A percentile compares a stretch with the other conserved stretches of the same genome.
phyloP scores from a whole-genome alignment of 2,797 vertebrate genomes.

The Ptychadena robeensis region DNA sequence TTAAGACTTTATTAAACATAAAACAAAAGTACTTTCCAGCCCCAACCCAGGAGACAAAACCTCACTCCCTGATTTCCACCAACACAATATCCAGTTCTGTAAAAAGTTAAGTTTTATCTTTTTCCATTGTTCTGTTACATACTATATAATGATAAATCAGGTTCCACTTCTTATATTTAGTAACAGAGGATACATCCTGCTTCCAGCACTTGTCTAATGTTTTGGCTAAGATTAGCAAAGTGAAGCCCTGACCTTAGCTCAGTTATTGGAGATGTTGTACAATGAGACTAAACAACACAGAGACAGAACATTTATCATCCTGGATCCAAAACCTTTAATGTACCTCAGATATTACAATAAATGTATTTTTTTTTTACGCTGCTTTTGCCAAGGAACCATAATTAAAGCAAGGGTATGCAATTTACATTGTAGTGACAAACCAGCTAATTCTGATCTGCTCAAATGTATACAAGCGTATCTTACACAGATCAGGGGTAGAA shows the following conservation, averaged over 20 bases:
- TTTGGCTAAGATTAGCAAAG: constrained; percentile 11
- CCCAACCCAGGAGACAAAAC: not conserved
- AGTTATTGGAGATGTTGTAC: not conserved
- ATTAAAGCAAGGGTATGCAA: not conserved
- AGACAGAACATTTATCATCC: constrained; percentile 18
- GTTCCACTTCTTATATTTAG: constrained; percentile 16
- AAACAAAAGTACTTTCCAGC: not conserved
- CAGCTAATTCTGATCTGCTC: not conserved
- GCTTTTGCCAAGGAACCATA: not conserved
- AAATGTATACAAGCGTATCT: no score
- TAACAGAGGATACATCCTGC: constrained; percentile 11
- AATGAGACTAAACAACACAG: not conserved
- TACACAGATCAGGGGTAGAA: no score
- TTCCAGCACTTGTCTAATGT: constrained; percentile 8
- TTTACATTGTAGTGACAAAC: not conserved
- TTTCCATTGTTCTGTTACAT: not conserved
- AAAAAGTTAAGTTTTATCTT: not conserved
- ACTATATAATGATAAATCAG: not conserved
- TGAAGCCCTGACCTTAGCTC: not conserved
- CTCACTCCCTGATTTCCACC: not conserved
- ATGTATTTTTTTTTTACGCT: not conserved
- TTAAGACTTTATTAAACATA: not conserved
- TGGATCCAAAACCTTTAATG: not conserved
- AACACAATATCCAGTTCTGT: not conserved
- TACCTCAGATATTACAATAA: not conserved